Conservation (phyloP, 2,113 vertebrate species). For the Tenrec ecaudatus region DNA sequence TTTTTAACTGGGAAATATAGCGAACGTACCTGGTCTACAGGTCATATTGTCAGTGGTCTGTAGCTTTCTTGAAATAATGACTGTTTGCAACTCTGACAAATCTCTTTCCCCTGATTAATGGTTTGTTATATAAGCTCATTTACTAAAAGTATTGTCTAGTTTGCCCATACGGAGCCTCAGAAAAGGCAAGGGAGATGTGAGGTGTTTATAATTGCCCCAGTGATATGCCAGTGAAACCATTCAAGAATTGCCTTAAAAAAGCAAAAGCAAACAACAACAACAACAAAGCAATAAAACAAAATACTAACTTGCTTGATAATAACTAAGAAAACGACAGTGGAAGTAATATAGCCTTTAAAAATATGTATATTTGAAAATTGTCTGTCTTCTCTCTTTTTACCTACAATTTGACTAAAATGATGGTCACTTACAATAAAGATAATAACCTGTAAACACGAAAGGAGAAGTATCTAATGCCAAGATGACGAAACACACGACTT, state of each 20-base stretch:
- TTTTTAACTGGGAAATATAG: not conserved
- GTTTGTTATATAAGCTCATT: constrained; percentile 17
- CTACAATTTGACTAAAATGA: not conserved
- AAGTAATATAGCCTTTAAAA: not conserved
- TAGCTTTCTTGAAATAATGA: not conserved
- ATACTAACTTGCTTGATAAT: constrained; percentile 62
- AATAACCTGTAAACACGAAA: not conserved
- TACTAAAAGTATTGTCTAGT: constrained; percentile 55
- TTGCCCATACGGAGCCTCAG: constrained; percentile 45
- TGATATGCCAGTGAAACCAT: constrained; percentile 65
- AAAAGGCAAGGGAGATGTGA: not conserved
- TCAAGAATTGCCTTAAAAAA: not conserved
- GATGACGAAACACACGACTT: too few species aligned
- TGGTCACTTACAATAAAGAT: not conserved
- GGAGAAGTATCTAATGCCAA: not conserved
- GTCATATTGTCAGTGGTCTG: not conserved
- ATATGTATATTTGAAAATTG: not conserved
- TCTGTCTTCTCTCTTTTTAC: not conserved
- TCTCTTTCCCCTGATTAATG: not conserved
- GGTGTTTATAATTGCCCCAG: constrained; percentile 39
- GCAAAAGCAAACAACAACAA: not conserved
- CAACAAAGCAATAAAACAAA: not conserved
- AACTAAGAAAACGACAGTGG: constrained; percentile 1
- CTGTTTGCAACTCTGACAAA: constrained; percentile 28
- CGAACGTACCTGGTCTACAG: not conserved